A percentile compares a stretch with the other conserved stretches of the same genome.
Conservation (phyloP, 37 sponge, comb jelly and placozoan genomes). For the Tethya wilhelma region DNA sequence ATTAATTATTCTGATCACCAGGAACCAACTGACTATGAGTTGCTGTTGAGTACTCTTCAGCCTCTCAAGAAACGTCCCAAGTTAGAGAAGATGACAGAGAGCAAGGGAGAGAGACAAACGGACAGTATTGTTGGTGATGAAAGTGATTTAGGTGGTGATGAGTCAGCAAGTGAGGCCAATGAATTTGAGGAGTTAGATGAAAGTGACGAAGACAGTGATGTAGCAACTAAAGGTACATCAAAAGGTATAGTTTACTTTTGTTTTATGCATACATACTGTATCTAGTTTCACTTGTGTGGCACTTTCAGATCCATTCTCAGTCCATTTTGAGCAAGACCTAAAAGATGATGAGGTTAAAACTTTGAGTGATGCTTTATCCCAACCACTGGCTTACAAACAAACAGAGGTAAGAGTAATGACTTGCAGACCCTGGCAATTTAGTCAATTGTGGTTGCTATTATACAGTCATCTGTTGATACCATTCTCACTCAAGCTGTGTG, state of each 20-base stretch:
- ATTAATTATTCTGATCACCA: not conserved
- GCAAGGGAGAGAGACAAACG: too few relatives aligned
- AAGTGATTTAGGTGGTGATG: too few relatives aligned
- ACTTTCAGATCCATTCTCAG: constrained; percentile 62
- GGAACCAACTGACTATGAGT: not conserved
- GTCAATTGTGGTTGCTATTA: too few relatives aligned
- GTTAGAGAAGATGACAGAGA: too few relatives aligned
- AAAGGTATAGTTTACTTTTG: too few relatives aligned
- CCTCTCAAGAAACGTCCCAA: not conserved
- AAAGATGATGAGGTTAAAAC: constrained; percentile 29
- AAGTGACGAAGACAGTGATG: not conserved
- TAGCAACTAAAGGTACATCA: too few relatives aligned
- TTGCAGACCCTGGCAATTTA: too few relatives aligned
- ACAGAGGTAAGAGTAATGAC: constrained; percentile 10
- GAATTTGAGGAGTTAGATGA: too few relatives aligned
- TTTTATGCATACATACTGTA: not conserved
- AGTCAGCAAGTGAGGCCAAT: too few relatives aligned
- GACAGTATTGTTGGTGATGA: too few relatives aligned
- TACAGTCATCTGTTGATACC: too few relatives aligned
- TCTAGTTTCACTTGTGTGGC: not conserved
- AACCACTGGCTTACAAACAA: constrained; percentile 23
- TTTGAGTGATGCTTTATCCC: constrained; percentile 9
- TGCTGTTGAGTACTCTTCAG: not conserved
- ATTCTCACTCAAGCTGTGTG: not conserved
- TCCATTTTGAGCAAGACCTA: constrained; percentile 57